These are phyloP conservation scores for Coelopa pilipes DNA, from an alignment of 2,888 invertebrate genomes.

Conservation along the genomic window DNA sequence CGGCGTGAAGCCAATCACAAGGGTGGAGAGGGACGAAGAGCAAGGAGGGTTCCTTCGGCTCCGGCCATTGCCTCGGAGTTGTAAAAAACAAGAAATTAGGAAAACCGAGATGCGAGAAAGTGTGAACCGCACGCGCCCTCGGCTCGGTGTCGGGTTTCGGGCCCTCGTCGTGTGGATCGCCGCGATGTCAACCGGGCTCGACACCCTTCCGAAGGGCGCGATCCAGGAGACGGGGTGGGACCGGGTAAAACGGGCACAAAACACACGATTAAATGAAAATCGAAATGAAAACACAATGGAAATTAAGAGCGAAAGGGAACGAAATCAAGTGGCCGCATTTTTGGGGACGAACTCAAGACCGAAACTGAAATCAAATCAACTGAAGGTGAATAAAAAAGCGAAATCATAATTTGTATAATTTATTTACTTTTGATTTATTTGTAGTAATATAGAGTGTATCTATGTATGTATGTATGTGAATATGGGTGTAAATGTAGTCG, in stretches of 20 bases:
- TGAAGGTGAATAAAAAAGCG: slow-evolving; percentile 43
- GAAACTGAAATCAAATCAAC: slow-evolving; percentile 32
- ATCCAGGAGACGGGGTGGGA: no score
- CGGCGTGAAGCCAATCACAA: background rate
- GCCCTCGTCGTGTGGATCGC: background rate
- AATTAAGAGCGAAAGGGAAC: background rate
- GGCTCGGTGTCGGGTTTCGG: slow-evolving; percentile 21
- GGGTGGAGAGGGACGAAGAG: background rate
- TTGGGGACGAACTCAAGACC: slow-evolving; percentile 19
- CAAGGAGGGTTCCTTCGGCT: no score
- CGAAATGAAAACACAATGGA: background rate
- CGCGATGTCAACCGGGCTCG: slow-evolving; percentile 17
- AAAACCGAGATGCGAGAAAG: slow-evolving; percentile 7
- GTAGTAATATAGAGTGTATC: slow-evolving; percentile 25
- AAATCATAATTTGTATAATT: slow-evolving; percentile 31
- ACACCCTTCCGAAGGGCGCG: no score
- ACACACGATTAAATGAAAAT: slow-evolving; percentile 15
- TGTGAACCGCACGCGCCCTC: slow-evolving; percentile 36
- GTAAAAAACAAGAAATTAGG: slow-evolving; percentile 27
- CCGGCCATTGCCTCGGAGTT: background rate
- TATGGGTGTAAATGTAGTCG: background rate
- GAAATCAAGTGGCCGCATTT: slow-evolving; percentile 1
- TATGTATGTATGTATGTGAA: no score
- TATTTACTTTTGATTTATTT: slow-evolving; percentile 33
- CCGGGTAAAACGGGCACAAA: background rate